phyloP scores from a whole-genome alignment of 2,797 vertebrate species.

The Hypotaenidia philippensis region DNA sequence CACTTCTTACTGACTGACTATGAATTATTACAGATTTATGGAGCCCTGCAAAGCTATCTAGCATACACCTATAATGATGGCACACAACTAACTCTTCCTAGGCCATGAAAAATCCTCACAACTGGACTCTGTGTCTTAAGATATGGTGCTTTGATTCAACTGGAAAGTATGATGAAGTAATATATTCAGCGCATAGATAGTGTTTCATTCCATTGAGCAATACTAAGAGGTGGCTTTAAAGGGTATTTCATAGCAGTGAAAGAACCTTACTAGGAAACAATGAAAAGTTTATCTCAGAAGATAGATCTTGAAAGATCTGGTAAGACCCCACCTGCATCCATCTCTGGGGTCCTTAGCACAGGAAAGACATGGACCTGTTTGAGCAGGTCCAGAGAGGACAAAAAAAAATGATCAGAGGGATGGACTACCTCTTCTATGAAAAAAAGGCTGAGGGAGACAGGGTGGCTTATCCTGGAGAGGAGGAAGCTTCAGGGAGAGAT shows the following conservation, averaged over 20 bases:
- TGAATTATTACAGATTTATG: neutral
- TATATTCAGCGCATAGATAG: neutral
- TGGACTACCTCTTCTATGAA: neutral
- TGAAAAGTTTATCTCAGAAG: neutral
- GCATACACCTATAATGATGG: neutral
- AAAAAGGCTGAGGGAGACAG: neutral
- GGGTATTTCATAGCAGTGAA: neutral
- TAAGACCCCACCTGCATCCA: neutral
- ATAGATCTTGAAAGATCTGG: neutral
- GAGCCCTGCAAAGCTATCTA: neutral
- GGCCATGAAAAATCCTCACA: neutral
- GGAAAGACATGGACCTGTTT: too few species aligned
- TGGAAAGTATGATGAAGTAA: neutral
- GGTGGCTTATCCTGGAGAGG: neutral
- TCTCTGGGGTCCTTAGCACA: too few species aligned
- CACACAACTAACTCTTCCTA: neutral
- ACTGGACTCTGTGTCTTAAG: neutral
- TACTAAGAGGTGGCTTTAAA: neutral
- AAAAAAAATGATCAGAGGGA: too few species aligned
- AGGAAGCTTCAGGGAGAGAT: neutral
- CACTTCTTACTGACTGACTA: neutral
- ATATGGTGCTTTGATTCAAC: neutral
- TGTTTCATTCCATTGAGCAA: neutral
- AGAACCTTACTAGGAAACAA: neutral
- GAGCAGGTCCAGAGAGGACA: too few species aligned